Base-by-base conservation (phyloP, 2,797 vertebrate genomes). In the Leucoraja ocellata region DNA sequence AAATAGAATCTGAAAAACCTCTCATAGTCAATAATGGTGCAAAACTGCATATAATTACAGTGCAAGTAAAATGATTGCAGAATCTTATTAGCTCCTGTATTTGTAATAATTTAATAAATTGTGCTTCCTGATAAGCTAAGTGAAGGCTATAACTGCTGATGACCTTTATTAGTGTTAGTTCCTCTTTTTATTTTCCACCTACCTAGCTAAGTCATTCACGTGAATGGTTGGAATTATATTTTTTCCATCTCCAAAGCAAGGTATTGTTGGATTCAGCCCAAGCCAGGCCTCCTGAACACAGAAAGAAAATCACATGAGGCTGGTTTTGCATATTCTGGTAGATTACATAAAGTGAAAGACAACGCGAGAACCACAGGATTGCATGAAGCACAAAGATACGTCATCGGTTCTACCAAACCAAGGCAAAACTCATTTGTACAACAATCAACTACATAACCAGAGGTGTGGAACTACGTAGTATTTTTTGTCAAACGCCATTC, bases 211-310 rank as follows among this genome's bases (percentile, higher is more conserved):
- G 94, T 99, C 98, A 58, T 93, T 95, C 94, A 99, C 93, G 93
- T 99, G 98, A 96, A 99, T 98, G 0, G 96, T 96, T 32, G 99
- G 99, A 94, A 99, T 73, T 10, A 97, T 65, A 94, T 99, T 99
- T 11, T 93, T 94, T 93, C 98, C 98, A 0, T 97, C 96, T 95
- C 98, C 98, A 96, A 97, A 99, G 81, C 98, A 95, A 8, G 97
- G 96, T 93, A 98, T 94, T 36, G 94, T 94, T 1, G 94, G 93
- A 46, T 95, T 94, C 23, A 97, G 95, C 46, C 98, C 98, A 93
- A 98, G 94, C 98, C 99, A 99, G 1, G 97, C 96, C 28, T 96
- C 96, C 97, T 97, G 71, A 63, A 86, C 36, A 93, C 65, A 90
- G n/a, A 76, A 91, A 93, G 21, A 93, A 86, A 74, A 25, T 58